phyloP scores from a whole-genome alignment of 2,797 vertebrate genomes.

The Poeciliopsis infans region DNA sequence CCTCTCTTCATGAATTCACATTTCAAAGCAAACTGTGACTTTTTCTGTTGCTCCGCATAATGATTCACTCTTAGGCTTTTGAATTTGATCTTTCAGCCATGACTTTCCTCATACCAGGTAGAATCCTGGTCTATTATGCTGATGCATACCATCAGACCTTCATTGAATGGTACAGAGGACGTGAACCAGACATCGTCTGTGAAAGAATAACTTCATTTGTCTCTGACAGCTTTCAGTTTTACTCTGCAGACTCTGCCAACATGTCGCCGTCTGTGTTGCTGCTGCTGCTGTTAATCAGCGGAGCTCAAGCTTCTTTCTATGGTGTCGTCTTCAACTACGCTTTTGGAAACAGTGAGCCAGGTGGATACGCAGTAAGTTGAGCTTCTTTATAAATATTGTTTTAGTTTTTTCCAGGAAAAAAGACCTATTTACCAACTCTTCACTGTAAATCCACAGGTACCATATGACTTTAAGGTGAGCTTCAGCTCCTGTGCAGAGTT shows the following conservation, averaged over 20 bases:
- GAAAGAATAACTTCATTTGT: neutral
- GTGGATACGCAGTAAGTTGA: neutral
- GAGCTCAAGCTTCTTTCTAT: conserved; percentile 2
- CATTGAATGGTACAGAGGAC: neutral
- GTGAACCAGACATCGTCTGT: neutral
- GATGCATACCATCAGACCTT: neutral
- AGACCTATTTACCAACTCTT: neutral
- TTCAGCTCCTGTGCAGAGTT: neutral
- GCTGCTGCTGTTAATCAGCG: neutral
- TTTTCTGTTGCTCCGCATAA: neutral
- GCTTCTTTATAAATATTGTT: neutral
- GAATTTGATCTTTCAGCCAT: neutral
- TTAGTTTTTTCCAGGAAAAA: no score
- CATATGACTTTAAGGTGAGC: conserved; percentile 31
- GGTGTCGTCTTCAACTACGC: neutral
- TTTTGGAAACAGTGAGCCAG: neutral
- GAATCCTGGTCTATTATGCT: neutral
- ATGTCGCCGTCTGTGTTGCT: neutral
- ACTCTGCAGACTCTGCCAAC: neutral
- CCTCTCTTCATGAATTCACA: neutral
- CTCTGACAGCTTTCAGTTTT: neutral
- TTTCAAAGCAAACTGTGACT: neutral
- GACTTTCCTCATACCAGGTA: neutral
- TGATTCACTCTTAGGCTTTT: neutral
- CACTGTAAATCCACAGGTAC: conserved; percentile 39